These are phyloP conservation scores for Galago senegalensis DNA, from an alignment of 2,797 vertebrate species.

Conservation along the genomic window DNA sequence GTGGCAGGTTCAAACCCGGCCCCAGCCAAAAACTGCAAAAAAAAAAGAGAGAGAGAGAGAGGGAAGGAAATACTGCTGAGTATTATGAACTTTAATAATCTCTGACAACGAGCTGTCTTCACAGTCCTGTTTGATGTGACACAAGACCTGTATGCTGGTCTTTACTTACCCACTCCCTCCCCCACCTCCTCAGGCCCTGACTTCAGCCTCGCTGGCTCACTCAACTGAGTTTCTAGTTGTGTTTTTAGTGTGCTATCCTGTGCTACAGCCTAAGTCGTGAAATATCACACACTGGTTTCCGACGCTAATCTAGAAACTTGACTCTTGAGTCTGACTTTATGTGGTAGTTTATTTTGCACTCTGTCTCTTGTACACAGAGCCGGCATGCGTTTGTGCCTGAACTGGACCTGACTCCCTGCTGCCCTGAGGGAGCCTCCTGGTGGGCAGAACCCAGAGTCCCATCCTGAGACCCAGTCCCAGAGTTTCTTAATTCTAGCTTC, in stretches of 20 bases:
- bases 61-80: not conserved
- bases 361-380: not conserved
- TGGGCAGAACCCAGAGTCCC: not conserved
- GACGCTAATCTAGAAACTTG: not conserved
- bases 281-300: not conserved
- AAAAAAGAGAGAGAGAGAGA: not conserved
- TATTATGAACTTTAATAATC: not conserved
- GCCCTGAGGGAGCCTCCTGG: not conserved
- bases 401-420: not conserved
- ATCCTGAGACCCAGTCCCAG: not conserved
- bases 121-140: not conserved
- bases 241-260: not conserved
- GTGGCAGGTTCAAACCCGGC: too few relatives aligned
- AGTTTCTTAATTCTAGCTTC: not conserved
- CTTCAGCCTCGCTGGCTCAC: not conserved
- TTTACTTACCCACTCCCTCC: not conserved
- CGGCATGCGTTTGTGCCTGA: not conserved
- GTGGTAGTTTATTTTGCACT: not conserved
- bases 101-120: not conserved
- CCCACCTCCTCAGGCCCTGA: not conserved
- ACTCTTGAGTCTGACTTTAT: not conserved
- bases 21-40: too few relatives aligned
- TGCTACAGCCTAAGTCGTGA: not conserved
- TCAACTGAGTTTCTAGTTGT: not conserved
- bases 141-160: too few relatives aligned